Percentiles rank a stretch among this genome's conserved stretches.
Evolutionary conservation across 2,888 invertebrate species (phyloP).

Genomic region (Bimastos eiseni): DNA sequence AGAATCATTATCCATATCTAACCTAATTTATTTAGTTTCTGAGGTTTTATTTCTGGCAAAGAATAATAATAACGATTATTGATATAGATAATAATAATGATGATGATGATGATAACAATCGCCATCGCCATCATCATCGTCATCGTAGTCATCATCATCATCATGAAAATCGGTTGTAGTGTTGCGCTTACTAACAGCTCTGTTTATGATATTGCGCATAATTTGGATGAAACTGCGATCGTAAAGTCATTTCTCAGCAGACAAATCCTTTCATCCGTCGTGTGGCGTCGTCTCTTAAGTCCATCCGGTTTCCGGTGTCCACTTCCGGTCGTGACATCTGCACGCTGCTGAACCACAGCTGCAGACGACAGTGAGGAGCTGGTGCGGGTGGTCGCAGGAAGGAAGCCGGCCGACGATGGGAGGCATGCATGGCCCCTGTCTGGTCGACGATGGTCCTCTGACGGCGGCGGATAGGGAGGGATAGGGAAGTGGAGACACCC

Average conservation of each 20-base stretch:
- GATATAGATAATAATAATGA: too few relatives aligned
- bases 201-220: not conserved
- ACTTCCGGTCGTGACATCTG: constrained; percentile 21
- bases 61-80: too few relatives aligned
- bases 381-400: not conserved
- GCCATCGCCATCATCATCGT: too few relatives aligned
- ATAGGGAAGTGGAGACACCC: not conserved
- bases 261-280: not conserved
- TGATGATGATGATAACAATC: not conserved
- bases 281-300: not conserved
- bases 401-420: not conserved
- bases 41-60: not conserved
- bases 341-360: not conserved
- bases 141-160: not conserved
- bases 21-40: not conserved
- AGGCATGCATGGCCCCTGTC: not conserved
- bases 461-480: constrained; percentile 9
- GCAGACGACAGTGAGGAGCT: not conserved
- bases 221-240: not conserved
- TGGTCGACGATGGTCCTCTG: not conserved
- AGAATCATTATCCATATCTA: not conserved
- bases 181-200: not conserved
- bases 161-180: not conserved
- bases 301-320: not conserved
- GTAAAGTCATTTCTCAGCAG: not conserved